A percentile compares a stretch with the other conserved stretches of the same genome.
These are phyloP conservation scores for Onthophagus sagittarius DNA, from an alignment of 2,888 invertebrate species.

Conservation along the genomic window DNA sequence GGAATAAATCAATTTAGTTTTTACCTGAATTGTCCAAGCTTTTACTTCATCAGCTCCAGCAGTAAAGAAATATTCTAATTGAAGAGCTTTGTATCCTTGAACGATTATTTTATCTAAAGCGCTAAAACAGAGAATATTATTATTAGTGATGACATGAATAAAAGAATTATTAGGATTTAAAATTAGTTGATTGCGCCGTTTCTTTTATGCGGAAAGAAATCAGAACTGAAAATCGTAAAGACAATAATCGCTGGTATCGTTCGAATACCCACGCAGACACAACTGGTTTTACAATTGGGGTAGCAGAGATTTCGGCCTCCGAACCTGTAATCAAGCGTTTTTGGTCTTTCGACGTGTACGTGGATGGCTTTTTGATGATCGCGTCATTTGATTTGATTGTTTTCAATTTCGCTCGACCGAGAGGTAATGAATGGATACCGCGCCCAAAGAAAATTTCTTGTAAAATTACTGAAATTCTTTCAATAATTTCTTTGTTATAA, in stretches of 20 bases:
- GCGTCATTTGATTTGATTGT: slow-evolving; percentile 5
- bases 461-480: neutral
- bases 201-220: neutral
- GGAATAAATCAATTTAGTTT: slow-evolving; percentile 12
- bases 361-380: slow-evolving; percentile 4
- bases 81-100: slow-evolving; percentile 93
- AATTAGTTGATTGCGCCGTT: neutral
- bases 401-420: neutral
- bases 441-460: neutral
- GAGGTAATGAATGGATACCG: neutral
- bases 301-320: slow-evolving; percentile 29
- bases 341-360: neutral
- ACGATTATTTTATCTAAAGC: slow-evolving; percentile 95
- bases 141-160: neutral
- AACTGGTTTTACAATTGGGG: neutral
- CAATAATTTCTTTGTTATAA: neutral
- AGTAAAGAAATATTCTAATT: slow-evolving; percentile 98
- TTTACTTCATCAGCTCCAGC: slow-evolving; percentile 97
- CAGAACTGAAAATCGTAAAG: slow-evolving; percentile 34
- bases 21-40: slow-evolving; percentile 98
- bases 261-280: slow-evolving; percentile 22
- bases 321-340: slow-evolving; percentile 40
- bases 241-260: slow-evolving; percentile 37
- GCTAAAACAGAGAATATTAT: slow-evolving; percentile 52
- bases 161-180: neutral